Base-by-base conservation (phyloP, 2,113 vertebrate genomes). In the Podarcis raffonei region DNA sequence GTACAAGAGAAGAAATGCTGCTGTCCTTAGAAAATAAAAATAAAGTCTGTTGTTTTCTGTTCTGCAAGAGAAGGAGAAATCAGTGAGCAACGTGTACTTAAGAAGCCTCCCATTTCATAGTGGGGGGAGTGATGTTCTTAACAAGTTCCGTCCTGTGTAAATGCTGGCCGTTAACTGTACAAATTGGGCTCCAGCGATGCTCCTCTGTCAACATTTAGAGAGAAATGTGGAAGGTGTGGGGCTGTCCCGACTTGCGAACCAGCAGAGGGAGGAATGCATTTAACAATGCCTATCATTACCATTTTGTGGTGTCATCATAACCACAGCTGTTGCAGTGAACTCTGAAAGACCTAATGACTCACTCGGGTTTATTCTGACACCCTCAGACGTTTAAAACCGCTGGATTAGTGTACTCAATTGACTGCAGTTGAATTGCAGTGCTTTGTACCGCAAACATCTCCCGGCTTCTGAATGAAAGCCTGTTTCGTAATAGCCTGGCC, bases 291-390 rank as follows among this genome's bases (percentile, higher is more conserved):
- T 76, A 27, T 53, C 9, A 53, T 78, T 83, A 39, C 15, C 13
- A 77, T 37, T 59, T 37, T 77, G 20, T 30, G n/a, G 16, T 87
- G 80, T 79, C 81, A 12, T 83, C 12, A 83, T 18, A 90, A 78
- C 65, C 69, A 27, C 65, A 65, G 37, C 15, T 72, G 39, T 78
- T 87, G 66, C 16, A 71, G 20, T 80, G 82, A 90, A 82, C 89
- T 87, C 81, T 78, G 13, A 69, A 79, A 83, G 48, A 79, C 89
- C 48, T 18, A 39, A 12, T 87, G 81, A 83, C 48, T 90, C 80
- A n/a, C 27, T 74, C 65, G 20, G 71, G 8, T 84, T 32, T 84
- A 68, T 37, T 79, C 30, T 81, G 59, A 48, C 71, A 53, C 37
- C 12, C 57, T 35, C 59, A 89, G 62, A 69, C 32, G 23, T 76